A percentile compares a stretch with the other conserved stretches of the same genome.
phyloP scores from a whole-genome alignment of 2,888 invertebrate species.

The Chironomus tentans region DNA sequence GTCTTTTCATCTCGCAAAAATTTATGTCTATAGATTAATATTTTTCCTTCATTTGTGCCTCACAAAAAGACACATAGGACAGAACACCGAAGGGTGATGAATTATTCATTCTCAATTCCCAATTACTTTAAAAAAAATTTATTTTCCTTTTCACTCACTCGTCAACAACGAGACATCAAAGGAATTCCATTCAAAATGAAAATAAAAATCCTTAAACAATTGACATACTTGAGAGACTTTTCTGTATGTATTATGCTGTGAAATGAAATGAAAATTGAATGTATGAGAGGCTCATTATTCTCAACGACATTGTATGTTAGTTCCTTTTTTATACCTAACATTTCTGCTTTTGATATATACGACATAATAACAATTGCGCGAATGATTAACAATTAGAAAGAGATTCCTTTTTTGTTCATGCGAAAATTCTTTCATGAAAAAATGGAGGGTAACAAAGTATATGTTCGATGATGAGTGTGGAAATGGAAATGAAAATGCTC shows the following conservation, averaged over 20 bases:
- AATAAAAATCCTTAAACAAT: constrained; percentile 2
- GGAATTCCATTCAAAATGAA: constrained; percentile 10
- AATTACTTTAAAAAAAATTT: not conserved
- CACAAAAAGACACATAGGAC: not conserved
- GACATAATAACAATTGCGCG: not conserved
- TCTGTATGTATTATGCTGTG: not conserved
- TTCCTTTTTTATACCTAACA: not conserved
- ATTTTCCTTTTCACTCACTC: too few species aligned
- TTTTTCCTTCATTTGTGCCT: not conserved
- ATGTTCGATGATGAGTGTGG: not conserved
- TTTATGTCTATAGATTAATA: not conserved
- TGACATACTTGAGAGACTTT: not conserved
- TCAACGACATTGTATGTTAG: not conserved
- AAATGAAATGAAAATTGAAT: not conserved
- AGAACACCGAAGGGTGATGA: not conserved
- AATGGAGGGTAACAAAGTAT: not conserved
- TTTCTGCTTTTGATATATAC: not conserved
- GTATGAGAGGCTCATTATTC: constrained; percentile 12
- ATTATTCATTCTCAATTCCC: not conserved
- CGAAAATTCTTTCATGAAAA: not conserved
- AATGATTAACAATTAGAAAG: constrained; percentile 22
- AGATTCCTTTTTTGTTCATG: not conserved
- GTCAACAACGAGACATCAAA: constrained; percentile 4
- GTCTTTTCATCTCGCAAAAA: not conserved
- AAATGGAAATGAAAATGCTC: not conserved